Conservation (phyloP, 37 sponge, comb jelly and placozoan genomes). For the Geodia barretti region DNA sequence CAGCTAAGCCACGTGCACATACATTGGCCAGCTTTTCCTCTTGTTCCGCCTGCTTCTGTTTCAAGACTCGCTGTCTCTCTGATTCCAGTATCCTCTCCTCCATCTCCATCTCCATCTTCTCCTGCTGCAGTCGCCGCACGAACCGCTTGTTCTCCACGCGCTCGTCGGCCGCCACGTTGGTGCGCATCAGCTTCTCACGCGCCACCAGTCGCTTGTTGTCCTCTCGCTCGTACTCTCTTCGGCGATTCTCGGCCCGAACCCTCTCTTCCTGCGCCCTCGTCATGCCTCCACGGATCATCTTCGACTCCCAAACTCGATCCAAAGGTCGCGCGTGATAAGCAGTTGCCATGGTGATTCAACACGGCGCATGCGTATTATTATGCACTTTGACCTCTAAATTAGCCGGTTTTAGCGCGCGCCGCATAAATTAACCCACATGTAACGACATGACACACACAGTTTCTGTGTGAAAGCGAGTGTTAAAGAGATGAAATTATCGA, state of each 20-base stretch:
- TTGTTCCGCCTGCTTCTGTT: slow-evolving; percentile 82
- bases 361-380: background rate
- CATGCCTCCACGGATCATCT: slow-evolving; percentile 43
- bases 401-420: no score
- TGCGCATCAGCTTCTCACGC: slow-evolving; percentile 51
- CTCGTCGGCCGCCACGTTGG: slow-evolving; percentile 75
- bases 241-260: slow-evolving; percentile 73
- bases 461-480: background rate
- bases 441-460: no score
- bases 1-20: background rate
- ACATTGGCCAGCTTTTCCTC: slow-evolving; percentile 85
- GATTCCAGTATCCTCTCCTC: slow-evolving; percentile 57
- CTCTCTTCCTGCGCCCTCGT: slow-evolving; percentile 80
- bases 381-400: background rate
- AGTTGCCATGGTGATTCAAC: background rate
- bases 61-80: slow-evolving; percentile 48
- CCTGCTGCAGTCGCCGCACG: slow-evolving; percentile 73
- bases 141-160: slow-evolving; percentile 84
- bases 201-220: slow-evolving; percentile 74
- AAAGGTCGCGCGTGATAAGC: background rate
- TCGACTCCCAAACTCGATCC: background rate
- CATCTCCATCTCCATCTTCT: slow-evolving; percentile 72
- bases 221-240: slow-evolving; percentile 68
- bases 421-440: background rate
- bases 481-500: background rate